Percentiles rank a stretch among this genome's conserved stretches.
These are phyloP conservation scores for Gastrophryne carolinensis DNA, from an alignment of 2,797 vertebrate genomes.

Conservation along the genomic window DNA sequence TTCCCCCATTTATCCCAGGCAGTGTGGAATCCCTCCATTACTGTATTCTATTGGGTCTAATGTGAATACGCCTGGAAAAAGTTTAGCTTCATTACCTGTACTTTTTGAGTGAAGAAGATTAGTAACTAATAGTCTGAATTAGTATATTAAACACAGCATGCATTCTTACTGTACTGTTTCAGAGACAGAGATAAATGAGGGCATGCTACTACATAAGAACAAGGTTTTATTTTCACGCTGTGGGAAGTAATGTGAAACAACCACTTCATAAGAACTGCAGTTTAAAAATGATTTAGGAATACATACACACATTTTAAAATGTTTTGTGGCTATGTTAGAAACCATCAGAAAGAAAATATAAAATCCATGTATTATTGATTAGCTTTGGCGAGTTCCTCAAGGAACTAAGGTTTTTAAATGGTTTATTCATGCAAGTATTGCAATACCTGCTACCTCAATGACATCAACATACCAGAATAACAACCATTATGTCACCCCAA, in stretches of 20 bases:
- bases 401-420: too few relatives aligned
- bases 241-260: not conserved
- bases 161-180: not conserved
- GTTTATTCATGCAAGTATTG: too few relatives aligned
- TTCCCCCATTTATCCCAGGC: too few relatives aligned
- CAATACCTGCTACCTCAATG: too few relatives aligned
- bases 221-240: not conserved
- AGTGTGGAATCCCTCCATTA: too few relatives aligned
- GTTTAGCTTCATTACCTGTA: too few relatives aligned
- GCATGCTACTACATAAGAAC: not conserved
- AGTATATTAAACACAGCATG: not conserved
- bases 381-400: not conserved
- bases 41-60: too few relatives aligned
- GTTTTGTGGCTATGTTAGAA: conserved; percentile 22
- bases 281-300: not conserved
- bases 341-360: conserved; percentile 14
- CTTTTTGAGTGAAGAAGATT: too few relatives aligned
- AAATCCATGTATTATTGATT: conserved; percentile 36
- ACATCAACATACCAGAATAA: too few relatives aligned
- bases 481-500: too few relatives aligned
- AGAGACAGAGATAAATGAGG: not conserved
- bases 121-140: too few relatives aligned
- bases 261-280: not conserved
- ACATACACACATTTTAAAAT: not conserved
- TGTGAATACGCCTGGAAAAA: too few relatives aligned